These are phyloP conservation scores for Cichladusa arquata DNA, from an alignment of 2,113 vertebrate species.

Conservation along the genomic window DNA sequence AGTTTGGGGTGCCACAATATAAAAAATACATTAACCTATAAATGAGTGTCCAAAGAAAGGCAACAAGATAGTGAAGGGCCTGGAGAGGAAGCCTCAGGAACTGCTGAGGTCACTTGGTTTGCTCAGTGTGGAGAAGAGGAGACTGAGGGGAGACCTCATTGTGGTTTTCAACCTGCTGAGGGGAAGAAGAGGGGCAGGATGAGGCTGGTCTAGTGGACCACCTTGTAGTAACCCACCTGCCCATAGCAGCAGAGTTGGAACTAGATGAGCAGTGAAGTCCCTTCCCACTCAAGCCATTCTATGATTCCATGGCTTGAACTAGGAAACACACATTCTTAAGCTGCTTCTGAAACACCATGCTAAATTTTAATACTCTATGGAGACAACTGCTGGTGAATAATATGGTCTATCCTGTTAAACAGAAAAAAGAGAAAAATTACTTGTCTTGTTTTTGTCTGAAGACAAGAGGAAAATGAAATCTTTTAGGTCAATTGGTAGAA, in stretches of 20 bases:
- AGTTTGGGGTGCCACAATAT: background rate
- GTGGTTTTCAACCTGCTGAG: background rate
- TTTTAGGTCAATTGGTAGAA: background rate
- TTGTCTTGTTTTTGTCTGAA: background rate
- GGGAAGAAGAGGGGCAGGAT: background rate
- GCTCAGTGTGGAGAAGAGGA: background rate
- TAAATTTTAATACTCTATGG: background rate
- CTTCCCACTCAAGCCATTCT: background rate
- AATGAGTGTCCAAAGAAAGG: accelerated
- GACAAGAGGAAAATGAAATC: background rate
- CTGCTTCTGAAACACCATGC: background rate
- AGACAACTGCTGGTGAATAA: background rate
- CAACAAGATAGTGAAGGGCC: accelerated
- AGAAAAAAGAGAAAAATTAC: background rate
- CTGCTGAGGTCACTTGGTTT: background rate
- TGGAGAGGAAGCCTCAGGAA: background rate
- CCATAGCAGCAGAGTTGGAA: background rate
- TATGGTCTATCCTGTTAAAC: background rate
- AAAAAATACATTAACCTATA: background rate
- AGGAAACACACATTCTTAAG: background rate
- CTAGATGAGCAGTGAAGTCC: too few species aligned
- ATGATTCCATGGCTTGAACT: background rate
- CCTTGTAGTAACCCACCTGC: background rate
- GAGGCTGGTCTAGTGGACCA: background rate
- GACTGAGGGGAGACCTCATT: background rate